Base-by-base conservation (phyloP, 2,113 vertebrate species). In the Ascaphus truei region DNA sequence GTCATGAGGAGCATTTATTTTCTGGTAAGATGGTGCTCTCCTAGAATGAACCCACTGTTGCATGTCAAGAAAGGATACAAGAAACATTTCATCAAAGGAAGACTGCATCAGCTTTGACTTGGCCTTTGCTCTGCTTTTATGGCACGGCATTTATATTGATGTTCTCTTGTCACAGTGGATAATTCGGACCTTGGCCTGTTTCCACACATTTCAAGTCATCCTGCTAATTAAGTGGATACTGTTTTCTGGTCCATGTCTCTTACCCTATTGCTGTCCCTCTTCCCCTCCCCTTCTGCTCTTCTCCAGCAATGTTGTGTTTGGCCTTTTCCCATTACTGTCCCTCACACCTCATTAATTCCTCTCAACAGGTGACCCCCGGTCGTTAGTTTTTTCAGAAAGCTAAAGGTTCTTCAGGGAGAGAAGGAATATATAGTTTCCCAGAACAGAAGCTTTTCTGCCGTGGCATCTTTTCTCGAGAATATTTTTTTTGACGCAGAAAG, bases 161-260 rank as follows among this genome's bases (percentile, higher is more conserved):
- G 87, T 83, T 76, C 78, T 83, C 75, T 76, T 75, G 93, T 96
- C 95, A 95, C 94, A 89, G 88, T 91, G 84, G 64, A 65, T 91
- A 85, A 87, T 71, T 86, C 78, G 94, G 92, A 97, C 95, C 90
- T 96, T 97, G 94, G 85, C 78, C 85, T 80, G 73, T 87, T 76
- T 83, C 85, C 81, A 86, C 85, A 87, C 81, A 18, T 82, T 82
- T 55, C 53, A 81, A 78, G 52, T 64, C 81, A 78, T 71, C 52
- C 73, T 18, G 79, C 80, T 88, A 86, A 86, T 87, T 83, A 80
- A 81, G 73, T 80, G 72, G 80, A 77, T 73, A 76, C 83, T 82
- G 79, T 82, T 90, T 89, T 84, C 86, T 87, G 88, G 83, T 85
- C 87, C 81, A 77, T 68, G 72, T 86, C 80, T 85, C 81, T 83